Evolutionary conservation across 2,797 vertebrate species (phyloP).

Genomic region (Todus mexicanus): DNA sequence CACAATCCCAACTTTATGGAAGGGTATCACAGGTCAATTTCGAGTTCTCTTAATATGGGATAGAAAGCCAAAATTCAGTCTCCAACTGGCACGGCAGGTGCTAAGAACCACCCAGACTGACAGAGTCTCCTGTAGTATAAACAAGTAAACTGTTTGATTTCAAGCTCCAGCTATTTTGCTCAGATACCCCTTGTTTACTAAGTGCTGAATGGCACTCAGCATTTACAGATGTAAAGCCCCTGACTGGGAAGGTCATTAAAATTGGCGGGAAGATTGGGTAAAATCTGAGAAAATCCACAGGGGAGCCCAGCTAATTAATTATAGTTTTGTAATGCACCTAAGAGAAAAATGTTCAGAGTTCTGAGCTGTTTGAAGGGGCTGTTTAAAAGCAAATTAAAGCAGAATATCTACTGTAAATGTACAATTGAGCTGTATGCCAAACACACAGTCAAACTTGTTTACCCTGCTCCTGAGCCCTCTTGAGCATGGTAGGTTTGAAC

Average conservation of each 20-base stretch:
- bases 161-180: slow-evolving; percentile 43
- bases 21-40: slow-evolving; percentile 2
- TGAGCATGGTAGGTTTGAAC: slow-evolving; percentile 6
- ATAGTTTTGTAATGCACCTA: slow-evolving; percentile 61
- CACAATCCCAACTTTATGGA: slow-evolving; percentile 26
- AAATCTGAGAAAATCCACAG: slow-evolving; percentile 68
- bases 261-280: slow-evolving; percentile 56
- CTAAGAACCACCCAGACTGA: slow-evolving; percentile 23
- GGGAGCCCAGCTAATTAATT: slow-evolving; percentile 65
- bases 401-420: slow-evolving; percentile 65
- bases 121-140: slow-evolving; percentile 29
- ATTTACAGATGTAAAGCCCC: slow-evolving; percentile 65
- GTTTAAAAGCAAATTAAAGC: slow-evolving; percentile 66
- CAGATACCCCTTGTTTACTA: slow-evolving; percentile 53
- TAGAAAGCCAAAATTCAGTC: slow-evolving; percentile 31
- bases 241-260: slow-evolving; percentile 67
- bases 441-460: slow-evolving; percentile 47
- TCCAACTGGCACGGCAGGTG: slow-evolving; percentile 33
- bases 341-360: slow-evolving; percentile 45
- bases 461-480: slow-evolving; percentile 19
- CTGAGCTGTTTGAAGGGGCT: slow-evolving; percentile 59
- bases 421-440: slow-evolving; percentile 43
- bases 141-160: slow-evolving; percentile 61
- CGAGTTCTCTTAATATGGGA: background rate
- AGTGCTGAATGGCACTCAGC: slow-evolving; percentile 49